A percentile compares a stretch with the other conserved stretches of the same genome.
These are phyloP conservation scores for Rousettus leschenaultii DNA, from an alignment of 2,113 vertebrate species.

Conservation along the genomic window DNA sequence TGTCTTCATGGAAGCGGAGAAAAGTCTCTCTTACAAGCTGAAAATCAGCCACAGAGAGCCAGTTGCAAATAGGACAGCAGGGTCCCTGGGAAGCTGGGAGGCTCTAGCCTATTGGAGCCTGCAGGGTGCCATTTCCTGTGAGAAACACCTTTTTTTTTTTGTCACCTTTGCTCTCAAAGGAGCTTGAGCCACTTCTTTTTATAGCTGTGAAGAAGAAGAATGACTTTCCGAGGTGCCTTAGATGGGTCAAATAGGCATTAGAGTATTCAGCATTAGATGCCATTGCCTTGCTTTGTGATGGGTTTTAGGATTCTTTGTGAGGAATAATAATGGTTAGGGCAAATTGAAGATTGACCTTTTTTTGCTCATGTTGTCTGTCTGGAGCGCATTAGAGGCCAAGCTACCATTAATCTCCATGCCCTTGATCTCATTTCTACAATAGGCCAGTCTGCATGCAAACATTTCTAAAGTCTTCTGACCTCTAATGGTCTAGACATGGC, in stretches of 20 bases:
- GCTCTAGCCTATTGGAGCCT: not conserved
- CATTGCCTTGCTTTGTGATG: slow-evolving; percentile 27
- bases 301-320: slow-evolving; percentile 23
- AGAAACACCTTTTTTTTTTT: not conserved
- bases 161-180: slow-evolving; percentile 1
- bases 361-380: slow-evolving; percentile 22
- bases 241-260: not conserved
- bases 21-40: slow-evolving; percentile 29
- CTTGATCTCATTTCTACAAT: slow-evolving; percentile 12
- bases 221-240: not conserved
- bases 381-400: slow-evolving; percentile 13
- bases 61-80: not conserved
- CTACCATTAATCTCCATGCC: not conserved
- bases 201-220: slow-evolving; percentile 12
- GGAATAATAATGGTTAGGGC: slow-evolving; percentile 15
- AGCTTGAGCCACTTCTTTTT: not conserved
- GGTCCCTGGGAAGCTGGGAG: not conserved
- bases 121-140: not conserved
- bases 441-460: not conserved
- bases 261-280: slow-evolving; percentile 19
- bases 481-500: not conserved
- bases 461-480: not conserved
- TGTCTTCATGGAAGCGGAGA: not conserved
- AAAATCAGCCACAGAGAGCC: slow-evolving; percentile 27
- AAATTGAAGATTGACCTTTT: slow-evolving; percentile 38